Conservation (phyloP, 2,797 vertebrate species). For the Morus bassanus region DNA sequence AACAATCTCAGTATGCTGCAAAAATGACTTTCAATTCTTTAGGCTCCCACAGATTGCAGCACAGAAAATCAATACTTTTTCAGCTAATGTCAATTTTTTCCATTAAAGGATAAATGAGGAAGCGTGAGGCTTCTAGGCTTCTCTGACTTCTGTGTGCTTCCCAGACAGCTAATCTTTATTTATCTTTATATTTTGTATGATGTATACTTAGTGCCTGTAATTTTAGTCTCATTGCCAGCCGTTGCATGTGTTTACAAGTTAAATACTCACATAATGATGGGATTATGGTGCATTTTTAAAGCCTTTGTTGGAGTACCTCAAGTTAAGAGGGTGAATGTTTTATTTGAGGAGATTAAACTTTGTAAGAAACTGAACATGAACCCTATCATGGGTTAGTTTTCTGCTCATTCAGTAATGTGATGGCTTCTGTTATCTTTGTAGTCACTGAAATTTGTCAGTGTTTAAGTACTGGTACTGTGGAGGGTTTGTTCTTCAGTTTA, state of each 20-base stretch:
- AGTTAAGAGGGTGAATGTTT: not conserved
- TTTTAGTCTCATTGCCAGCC: not conserved
- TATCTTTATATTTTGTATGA: not conserved
- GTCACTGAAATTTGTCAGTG: not conserved
- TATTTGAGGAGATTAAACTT: not conserved
- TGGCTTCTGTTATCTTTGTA: not conserved
- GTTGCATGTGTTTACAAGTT: not conserved
- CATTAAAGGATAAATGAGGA: conserved; percentile 6
- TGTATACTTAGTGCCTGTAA: not conserved
- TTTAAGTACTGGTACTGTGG: not conserved
- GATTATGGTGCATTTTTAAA: not conserved
- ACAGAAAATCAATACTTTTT: conserved; percentile 29
- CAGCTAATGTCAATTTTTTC: not conserved
- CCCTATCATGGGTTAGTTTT: not conserved
- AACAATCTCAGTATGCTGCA: not conserved
- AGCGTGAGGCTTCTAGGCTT: not conserved
- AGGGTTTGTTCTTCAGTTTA: not conserved
- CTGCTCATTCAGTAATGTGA: not conserved
- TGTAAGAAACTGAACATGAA: not conserved
- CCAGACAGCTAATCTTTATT: not conserved
- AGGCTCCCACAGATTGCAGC: not conserved
- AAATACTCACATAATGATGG: not conserved
- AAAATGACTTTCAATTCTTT: not conserved
- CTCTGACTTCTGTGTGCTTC: not conserved
- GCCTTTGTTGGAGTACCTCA: not conserved